Percentiles rank a stretch among this genome's conserved stretches.
phyloP scores from a whole-genome alignment of 2,113 vertebrate genomes.

The Cygnus buccinator region DNA sequence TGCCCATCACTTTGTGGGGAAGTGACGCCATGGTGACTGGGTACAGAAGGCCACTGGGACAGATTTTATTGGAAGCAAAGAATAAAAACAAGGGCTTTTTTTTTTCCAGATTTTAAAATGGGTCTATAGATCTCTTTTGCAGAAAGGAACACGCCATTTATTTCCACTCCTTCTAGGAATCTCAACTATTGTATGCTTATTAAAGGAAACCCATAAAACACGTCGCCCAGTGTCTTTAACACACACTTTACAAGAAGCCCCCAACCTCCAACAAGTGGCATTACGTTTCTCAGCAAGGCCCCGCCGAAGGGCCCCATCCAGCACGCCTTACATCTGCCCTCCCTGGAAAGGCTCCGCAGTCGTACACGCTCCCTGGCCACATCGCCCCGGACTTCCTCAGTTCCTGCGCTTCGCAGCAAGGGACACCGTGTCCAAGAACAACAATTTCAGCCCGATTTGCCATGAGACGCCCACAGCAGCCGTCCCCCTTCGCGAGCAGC shows the following conservation, averaged over 20 bases:
- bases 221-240: conserved; percentile 41
- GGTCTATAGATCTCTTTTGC: conserved; percentile 26
- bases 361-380: neutral
- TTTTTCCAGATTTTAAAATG: neutral
- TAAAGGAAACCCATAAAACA: conserved; percentile 74
- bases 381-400: fast-evolving
- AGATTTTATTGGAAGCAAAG: conserved; percentile 4
- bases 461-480: neutral
- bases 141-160: conserved; percentile 49
- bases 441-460: neutral
- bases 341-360: neutral
- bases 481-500: neutral
- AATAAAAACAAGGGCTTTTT: neutral
- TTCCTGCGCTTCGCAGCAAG: neutral
- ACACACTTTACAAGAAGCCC: conserved; percentile 41
- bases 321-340: neutral
- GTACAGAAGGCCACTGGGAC: neutral
- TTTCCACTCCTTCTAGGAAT: conserved; percentile 72
- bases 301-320: neutral
- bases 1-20: neutral
- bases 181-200: conserved; percentile 72
- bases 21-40: neutral
- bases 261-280: conserved; percentile 46
- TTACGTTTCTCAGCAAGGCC: conserved; percentile 31
- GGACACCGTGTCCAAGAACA: neutral